These are phyloP conservation scores for Rhincodon typus DNA, from an alignment of 2,797 vertebrate genomes.

Conservation along the genomic window DNA sequence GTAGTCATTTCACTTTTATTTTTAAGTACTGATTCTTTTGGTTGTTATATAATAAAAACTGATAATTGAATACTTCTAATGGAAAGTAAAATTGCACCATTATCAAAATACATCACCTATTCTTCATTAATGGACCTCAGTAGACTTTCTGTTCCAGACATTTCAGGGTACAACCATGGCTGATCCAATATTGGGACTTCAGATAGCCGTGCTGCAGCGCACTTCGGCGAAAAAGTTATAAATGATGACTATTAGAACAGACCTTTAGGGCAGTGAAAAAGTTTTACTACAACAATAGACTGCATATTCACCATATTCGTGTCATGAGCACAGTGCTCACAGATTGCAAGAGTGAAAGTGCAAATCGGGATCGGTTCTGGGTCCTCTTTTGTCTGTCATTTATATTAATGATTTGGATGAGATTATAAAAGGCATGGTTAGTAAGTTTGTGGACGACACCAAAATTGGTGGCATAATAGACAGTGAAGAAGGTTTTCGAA, in stretches of 20 bases:
- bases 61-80: not conserved
- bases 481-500: too few species aligned
- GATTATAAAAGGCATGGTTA: too few species aligned
- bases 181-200: not conserved
- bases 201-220: not conserved
- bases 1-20: not conserved
- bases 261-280: not conserved
- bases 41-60: not conserved
- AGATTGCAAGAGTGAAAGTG: not conserved
- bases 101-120: not conserved
- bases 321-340: not conserved
- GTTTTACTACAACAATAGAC: not conserved
- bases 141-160: not conserved
- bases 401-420: too few species aligned
- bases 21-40: not conserved
- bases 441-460: too few species aligned
- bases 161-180: not conserved
- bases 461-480: too few species aligned
- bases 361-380: not conserved
- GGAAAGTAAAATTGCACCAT: not conserved
- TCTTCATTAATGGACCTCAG: not conserved
- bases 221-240: not conserved
- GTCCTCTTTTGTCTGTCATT: too few species aligned
- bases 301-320: not conserved
- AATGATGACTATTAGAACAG: not conserved